These are phyloP conservation scores for Volucella inflata DNA, from an alignment of 2,888 invertebrate species.

Conservation along the genomic window DNA sequence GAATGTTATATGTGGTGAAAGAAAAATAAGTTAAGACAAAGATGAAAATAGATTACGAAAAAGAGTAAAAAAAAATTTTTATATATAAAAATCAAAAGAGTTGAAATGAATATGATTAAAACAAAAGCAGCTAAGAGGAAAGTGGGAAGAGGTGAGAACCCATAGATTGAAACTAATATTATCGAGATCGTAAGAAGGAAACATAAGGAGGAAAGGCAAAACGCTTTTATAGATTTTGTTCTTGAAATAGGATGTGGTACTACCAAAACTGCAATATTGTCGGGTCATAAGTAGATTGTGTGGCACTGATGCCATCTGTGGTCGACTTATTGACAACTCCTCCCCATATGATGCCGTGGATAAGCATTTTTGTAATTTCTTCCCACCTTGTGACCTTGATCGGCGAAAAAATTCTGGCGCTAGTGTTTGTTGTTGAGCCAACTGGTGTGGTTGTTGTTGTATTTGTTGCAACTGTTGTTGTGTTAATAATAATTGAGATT, in stretches of 20 bases:
- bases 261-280: conserved; percentile 98
- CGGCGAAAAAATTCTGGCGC: conserved; percentile 88
- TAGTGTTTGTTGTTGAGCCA: conserved; percentile 80
- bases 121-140: not conserved
- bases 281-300: conserved; percentile 92
- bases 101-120: conserved; percentile 16
- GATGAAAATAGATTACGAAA: conserved; percentile 15
- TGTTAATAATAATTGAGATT: conserved; percentile 77
- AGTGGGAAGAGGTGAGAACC: not conserved
- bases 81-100: conserved; percentile 40
- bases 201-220: conserved; percentile 22
- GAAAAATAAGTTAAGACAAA: not conserved
- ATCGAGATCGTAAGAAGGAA: too few relatives aligned
- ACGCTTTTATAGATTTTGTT: conserved; percentile 17
- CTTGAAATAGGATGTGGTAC: conserved; percentile 84
- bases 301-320: conserved; percentile 79
- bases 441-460: conserved; percentile 71
- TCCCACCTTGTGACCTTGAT: conserved; percentile 97
- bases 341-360: conserved; percentile 94
- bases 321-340: conserved; percentile 84
- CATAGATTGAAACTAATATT: too few relatives aligned
- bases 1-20: conserved; percentile 11
- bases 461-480: conserved; percentile 71
- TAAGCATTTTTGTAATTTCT: conserved; percentile 95
- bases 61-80: conserved; percentile 2